phyloP scores from a whole-genome alignment of 2,888 invertebrate genomes.

The Nebria salina region DNA sequence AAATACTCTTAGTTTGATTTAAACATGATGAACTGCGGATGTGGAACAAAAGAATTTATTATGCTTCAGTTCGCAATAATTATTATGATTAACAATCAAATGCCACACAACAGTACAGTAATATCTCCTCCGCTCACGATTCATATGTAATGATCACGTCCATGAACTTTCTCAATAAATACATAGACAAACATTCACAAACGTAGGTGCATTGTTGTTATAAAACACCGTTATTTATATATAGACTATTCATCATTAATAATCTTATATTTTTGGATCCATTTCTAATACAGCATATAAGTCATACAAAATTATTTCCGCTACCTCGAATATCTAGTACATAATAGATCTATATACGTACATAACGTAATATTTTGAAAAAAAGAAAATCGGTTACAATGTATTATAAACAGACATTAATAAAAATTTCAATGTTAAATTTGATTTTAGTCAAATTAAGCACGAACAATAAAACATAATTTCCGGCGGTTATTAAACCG shows the following conservation, averaged over 20 bases:
- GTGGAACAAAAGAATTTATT: neutral
- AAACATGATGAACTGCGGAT: neutral
- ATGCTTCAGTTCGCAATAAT: neutral
- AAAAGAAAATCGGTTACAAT: neutral
- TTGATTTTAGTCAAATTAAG: neutral
- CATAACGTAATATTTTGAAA: neutral
- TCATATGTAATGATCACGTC: constrained; percentile 27
- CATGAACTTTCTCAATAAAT: constrained; percentile 40
- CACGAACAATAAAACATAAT: neutral
- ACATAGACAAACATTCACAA: neutral
- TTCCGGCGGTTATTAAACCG: neutral
- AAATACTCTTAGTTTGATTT: neutral
- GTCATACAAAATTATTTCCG: neutral
- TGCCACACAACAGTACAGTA: neutral
- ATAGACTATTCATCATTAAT: too few species aligned
- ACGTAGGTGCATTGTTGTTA: neutral
- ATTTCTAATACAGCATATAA: neutral
- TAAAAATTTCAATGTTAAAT: neutral
- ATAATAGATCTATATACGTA: neutral
- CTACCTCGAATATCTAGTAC: neutral
- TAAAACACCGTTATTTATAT: neutral
- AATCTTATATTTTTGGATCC: neutral
- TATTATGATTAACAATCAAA: neutral
- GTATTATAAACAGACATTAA: neutral
- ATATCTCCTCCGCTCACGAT: neutral